These are phyloP conservation scores for Recurvirostra avosetta DNA, from an alignment of 2,113 vertebrate genomes.

Conservation along the genomic window DNA sequence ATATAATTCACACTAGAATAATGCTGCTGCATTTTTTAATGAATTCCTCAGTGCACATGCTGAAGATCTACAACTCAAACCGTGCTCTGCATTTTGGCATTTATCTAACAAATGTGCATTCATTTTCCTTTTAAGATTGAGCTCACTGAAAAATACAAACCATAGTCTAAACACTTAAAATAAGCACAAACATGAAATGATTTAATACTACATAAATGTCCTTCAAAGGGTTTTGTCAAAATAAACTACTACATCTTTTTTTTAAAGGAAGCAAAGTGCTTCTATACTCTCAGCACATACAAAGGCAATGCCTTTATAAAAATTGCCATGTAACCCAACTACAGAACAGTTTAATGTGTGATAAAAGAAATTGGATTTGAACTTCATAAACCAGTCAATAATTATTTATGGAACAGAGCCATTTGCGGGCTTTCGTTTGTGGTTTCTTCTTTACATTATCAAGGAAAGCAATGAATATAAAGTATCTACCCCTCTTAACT, in stretches of 20 bases:
- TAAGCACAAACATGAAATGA: neutral
- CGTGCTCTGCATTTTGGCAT: neutral
- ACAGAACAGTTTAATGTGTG: neutral
- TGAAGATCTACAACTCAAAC: neutral
- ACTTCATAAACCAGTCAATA: neutral
- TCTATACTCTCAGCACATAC: neutral
- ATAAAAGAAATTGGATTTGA: neutral
- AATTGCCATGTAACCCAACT: neutral
- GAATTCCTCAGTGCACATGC: neutral
- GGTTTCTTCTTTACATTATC: neutral
- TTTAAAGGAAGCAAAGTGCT: neutral
- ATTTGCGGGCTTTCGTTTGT: neutral
- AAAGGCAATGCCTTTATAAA: neutral
- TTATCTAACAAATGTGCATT: neutral
- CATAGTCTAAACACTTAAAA: neutral
- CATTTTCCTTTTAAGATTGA: neutral
- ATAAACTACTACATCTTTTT: neutral
- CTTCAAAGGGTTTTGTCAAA: neutral
- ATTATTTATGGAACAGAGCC: neutral
- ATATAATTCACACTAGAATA: conserved; percentile 49
- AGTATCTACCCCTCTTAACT: neutral
- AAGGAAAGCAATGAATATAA: conserved; percentile 1
- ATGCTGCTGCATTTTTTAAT: conserved; percentile 12
- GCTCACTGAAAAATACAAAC: neutral
- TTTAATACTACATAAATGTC: neutral